phyloP scores from a whole-genome alignment of 2,113 vertebrate species.

The Podocnemis expansa region DNA sequence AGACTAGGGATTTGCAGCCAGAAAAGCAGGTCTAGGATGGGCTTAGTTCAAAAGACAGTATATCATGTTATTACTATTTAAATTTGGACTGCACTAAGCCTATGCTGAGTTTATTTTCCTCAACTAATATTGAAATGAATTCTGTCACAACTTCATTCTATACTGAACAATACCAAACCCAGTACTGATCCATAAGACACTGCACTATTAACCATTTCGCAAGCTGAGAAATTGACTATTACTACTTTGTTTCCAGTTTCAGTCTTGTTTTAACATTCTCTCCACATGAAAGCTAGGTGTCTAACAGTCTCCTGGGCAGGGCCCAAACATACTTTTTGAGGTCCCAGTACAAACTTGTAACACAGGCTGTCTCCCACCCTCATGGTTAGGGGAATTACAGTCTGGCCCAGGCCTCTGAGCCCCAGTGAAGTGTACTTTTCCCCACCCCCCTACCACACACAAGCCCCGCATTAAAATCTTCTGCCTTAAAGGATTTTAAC shows the following conservation, averaged over 20 bases:
- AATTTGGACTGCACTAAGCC: background rate
- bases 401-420: too few species aligned
- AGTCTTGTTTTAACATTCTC: background rate
- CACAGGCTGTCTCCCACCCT: too few species aligned
- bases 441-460: too few species aligned
- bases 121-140: background rate
- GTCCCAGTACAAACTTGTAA: too few species aligned
- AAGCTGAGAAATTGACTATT: background rate
- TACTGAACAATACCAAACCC: background rate
- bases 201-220: background rate
- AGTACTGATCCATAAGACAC: background rate
- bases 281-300: background rate
- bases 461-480: background rate
- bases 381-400: too few species aligned
- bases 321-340: too few species aligned
- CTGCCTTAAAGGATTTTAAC: background rate
- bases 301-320: background rate
- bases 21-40: conserved; percentile 39
- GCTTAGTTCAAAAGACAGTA: conserved; percentile 44
- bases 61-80: conserved; percentile 23
- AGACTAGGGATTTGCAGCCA: conserved; percentile 16
- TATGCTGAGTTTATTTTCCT: background rate
- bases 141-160: background rate
- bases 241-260: background rate
- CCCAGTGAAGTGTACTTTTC: too few species aligned